A percentile compares a stretch with the other conserved stretches of the same genome.
Evolutionary conservation across 2,888 invertebrate species (phyloP).

Genomic region (Reticulitermes lucifugus): DNA sequence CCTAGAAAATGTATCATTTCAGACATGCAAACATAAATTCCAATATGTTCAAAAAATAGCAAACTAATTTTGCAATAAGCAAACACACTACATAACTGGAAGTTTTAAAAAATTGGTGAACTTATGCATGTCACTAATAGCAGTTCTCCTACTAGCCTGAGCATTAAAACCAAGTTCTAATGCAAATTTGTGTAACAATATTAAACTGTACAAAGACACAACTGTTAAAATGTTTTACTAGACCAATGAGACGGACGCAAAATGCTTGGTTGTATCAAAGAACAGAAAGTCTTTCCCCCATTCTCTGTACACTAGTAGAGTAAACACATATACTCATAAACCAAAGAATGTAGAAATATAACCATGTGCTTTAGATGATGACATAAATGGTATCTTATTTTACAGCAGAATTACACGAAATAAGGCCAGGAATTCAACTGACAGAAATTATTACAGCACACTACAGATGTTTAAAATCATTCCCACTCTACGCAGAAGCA

Average conservation of each 20-base stretch:
- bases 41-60: too few species aligned
- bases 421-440: not conserved
- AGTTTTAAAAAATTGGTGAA: too few species aligned
- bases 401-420: not conserved
- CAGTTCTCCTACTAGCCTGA: too few species aligned
- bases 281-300: not conserved
- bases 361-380: not conserved
- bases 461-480: not conserved
- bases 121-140: too few species aligned
- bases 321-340: not conserved
- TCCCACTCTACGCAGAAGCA: slow-evolving; percentile 3
- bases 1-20: too few species aligned
- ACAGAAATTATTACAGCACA: not conserved
- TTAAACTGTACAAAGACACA: not conserved
- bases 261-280: not conserved
- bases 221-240: not conserved
- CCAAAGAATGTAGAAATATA: not conserved
- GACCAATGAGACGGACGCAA: not conserved
- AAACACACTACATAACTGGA: too few species aligned
- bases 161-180: not conserved
- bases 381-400: not conserved
- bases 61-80: too few species aligned
- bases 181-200: not conserved
- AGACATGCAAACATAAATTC: too few species aligned
- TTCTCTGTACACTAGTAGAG: not conserved